Conservation (phyloP, 1,140 invertebrate genomes). For the Aphidius gifuensis region DNA sequence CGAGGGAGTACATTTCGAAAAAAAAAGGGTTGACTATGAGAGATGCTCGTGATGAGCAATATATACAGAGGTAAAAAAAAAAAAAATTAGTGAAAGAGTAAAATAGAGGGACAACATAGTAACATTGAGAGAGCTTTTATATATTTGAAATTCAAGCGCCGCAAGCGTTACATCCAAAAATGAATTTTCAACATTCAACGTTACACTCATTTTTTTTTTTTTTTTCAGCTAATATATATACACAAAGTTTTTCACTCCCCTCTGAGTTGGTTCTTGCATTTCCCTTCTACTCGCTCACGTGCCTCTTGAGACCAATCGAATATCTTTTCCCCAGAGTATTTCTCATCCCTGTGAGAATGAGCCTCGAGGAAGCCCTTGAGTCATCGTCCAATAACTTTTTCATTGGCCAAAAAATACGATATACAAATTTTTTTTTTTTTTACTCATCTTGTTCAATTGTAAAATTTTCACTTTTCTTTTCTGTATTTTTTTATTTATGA, state of each 20-base stretch:
- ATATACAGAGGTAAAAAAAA: no score
- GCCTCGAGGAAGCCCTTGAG: background rate
- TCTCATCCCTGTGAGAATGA: constrained; percentile 1
- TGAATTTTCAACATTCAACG: constrained; percentile 15
- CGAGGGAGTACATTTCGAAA: no score
- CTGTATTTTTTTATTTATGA: no score
- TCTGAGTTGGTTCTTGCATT: background rate
- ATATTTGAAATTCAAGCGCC: constrained; percentile 25
- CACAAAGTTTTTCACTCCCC: background rate
- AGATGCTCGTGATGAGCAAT: background rate
- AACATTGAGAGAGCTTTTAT: constrained; percentile 1
- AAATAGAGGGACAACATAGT: background rate
- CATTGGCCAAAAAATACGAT: no score
- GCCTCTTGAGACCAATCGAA: constrained; percentile 17
- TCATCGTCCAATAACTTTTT: no score
- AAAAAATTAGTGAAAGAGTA: background rate
- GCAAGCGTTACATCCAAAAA: constrained; percentile 14
- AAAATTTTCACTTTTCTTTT: no score
- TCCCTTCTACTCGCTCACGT: background rate
- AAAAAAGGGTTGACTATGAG: background rate
- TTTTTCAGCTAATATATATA: no score
- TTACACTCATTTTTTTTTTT: no score
- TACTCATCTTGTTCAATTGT: no score
- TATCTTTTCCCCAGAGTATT: constrained; percentile 17
- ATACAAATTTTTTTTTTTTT: no score